Conservation (phyloP, 92 coral and sea anemone genomes). For the Muricea muricata region DNA sequence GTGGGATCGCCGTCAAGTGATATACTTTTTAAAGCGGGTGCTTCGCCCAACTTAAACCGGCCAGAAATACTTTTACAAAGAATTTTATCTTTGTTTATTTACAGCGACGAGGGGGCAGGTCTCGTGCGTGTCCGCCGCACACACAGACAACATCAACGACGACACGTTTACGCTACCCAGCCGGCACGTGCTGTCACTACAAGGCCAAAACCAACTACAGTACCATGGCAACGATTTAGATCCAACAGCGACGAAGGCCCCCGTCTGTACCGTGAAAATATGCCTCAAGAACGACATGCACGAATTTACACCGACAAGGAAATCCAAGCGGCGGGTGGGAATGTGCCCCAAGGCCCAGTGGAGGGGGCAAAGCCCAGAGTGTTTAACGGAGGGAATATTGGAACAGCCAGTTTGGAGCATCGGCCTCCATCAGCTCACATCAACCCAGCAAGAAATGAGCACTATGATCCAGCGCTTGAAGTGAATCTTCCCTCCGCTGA, state of each 20-base stretch:
- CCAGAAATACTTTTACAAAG: too few relatives aligned
- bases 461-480: constrained; percentile 11
- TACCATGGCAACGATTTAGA: constrained; percentile 8
- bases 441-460: background rate
- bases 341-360: background rate
- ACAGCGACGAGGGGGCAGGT: constrained; percentile 11
- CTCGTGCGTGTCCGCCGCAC: background rate
- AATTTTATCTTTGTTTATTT: background rate
- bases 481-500: constrained; percentile 8
- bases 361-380: background rate
- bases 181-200: background rate
- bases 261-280: background rate
- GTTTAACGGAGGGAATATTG: background rate
- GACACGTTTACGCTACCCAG: background rate
- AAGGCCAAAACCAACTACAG: background rate
- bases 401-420: background rate
- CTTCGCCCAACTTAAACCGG: too few relatives aligned
- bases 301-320: background rate
- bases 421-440: background rate
- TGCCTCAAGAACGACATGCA: background rate
- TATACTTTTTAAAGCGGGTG: too few relatives aligned
- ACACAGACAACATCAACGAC: background rate
- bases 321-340: background rate
- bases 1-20: too few relatives aligned
- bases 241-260: constrained; percentile 8